Evolutionary conservation across 2,888 invertebrate species (phyloP), one percentile per base, ranked within the genome.

Genomic region (Drosophila limbata): DNA sequence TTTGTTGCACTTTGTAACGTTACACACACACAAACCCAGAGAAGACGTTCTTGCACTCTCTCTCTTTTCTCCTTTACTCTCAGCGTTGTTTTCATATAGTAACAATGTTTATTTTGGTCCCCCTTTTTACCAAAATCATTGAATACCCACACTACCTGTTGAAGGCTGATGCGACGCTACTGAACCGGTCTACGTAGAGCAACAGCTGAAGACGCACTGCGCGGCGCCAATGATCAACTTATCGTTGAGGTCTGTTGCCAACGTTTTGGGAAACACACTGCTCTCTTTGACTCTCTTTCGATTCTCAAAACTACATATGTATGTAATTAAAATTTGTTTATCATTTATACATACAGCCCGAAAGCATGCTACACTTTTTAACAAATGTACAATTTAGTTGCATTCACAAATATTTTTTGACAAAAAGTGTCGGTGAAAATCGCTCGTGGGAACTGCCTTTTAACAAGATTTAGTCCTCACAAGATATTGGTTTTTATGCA

Each of bases 1-100:
- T 44, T 60, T 48, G 47, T 59, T 70, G 70, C 51, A 75, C 77
- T 77, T 77, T 77, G 79, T 67, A 79, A 70, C 76, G 21, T 59
- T 57, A 71, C 60, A 61, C 44, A 57, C 28, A 48, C 56, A 40
- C 6, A 47, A 42, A 48, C 19, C n/a, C 35, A 31, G 15, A 42
- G 45, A 17, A 51, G 39, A 45, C 13, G 33, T 13, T 35, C 39
- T 33, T 47, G 8, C 53, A 25, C 1, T 25, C 25, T 6, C 25
- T 25, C 25, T 60, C 60, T 65, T 39, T 55, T 48, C 25, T 28
- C 13, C 3, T 11, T 40, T 31, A 8, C 21, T 13, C 37, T 28
- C 40, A 9, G 10, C 40, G 10, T 52, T 42, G 35, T 21, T 51
- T 35, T 57, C 13, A 4, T 55, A 10, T 40, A 45, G 15, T 42